These are phyloP conservation scores for Hypomecis punctinalis DNA, from an alignment of 2,888 invertebrate species.

Conservation along the genomic window DNA sequence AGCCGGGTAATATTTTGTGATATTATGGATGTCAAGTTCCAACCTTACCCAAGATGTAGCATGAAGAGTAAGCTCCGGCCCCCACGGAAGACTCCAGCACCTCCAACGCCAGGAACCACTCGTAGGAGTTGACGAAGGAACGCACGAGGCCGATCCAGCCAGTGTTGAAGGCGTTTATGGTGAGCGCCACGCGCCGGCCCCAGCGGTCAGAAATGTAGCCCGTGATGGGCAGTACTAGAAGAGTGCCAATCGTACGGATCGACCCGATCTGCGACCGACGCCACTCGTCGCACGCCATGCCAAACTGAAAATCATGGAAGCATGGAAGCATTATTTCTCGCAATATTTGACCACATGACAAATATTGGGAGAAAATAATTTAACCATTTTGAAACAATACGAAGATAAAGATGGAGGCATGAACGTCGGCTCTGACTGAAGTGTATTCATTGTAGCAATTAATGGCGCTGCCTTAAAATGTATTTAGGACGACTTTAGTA, in stretches of 20 bases:
- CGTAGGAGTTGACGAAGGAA: conserved; percentile 88
- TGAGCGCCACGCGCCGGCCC: conserved; percentile 87
- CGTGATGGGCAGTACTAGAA: conserved; percentile 88
- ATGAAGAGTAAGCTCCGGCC: conserved; percentile 89
- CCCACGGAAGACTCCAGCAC: conserved; percentile 89
- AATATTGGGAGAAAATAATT: too few relatives aligned
- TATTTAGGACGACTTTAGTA: too few relatives aligned
- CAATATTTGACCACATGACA: too few relatives aligned
- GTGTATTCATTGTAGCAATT: too few relatives aligned
- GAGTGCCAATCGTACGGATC: conserved; percentile 89
- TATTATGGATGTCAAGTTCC: not conserved
- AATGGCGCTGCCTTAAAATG: too few relatives aligned
- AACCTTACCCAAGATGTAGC: conserved; percentile 88
- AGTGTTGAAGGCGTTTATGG: conserved; percentile 86
- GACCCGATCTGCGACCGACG: conserved; percentile 90
- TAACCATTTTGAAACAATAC: too few relatives aligned
- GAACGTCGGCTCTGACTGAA: too few relatives aligned
- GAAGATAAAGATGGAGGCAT: too few relatives aligned
- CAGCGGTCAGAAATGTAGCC: conserved; percentile 91
- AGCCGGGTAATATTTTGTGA: too few relatives aligned
- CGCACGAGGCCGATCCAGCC: conserved; percentile 88
- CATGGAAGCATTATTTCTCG: not conserved
- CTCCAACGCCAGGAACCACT: conserved; percentile 88
- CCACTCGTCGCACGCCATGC: conserved; percentile 88
- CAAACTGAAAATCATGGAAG: conserved; percentile 75